phyloP scores from a whole-genome alignment of 2,888 invertebrate species.

The Erebia epiphron region DNA sequence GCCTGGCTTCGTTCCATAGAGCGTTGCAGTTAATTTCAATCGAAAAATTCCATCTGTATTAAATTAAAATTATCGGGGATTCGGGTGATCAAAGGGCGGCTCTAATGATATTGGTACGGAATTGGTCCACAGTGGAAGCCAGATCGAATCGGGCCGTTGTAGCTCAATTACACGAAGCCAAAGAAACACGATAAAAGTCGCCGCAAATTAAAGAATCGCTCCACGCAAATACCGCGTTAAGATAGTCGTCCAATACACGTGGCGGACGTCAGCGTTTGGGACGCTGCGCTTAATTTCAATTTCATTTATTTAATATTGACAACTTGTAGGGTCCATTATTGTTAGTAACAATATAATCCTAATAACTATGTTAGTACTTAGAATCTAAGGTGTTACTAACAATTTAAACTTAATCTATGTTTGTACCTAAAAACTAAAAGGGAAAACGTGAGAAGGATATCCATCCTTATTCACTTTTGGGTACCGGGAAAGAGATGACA shows the following conservation, averaged over 20 bases:
- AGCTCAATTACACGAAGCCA: slow-evolving; percentile 76
- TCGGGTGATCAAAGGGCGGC: slow-evolving; percentile 66
- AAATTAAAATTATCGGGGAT: slow-evolving; percentile 67
- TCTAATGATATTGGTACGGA: slow-evolving; percentile 67
- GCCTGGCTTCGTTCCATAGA: slow-evolving; percentile 39
- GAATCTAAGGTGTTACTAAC: no score
- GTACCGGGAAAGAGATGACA: no score
- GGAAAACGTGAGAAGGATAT: no score
- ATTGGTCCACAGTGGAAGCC: slow-evolving; percentile 71
- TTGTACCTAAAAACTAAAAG: no score
- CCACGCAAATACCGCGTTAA: slow-evolving; percentile 52
- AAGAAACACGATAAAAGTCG: slow-evolving; percentile 69
- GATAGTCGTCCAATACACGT: slow-evolving; percentile 21
- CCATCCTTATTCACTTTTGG: no score
- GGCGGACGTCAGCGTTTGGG: background rate
- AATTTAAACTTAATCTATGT: no score
- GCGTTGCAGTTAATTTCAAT: slow-evolving; percentile 48
- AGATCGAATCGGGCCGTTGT: slow-evolving; percentile 49
- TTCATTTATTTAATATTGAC: no score
- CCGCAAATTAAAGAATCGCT: slow-evolving; percentile 77
- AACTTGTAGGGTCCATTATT: no score
- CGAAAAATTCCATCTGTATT: slow-evolving; percentile 60
- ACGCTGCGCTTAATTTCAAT: background rate
- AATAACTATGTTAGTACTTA: no score
- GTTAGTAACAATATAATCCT: no score